Base-by-base conservation (phyloP, 2,888 invertebrate species). In the Sepiola atlantica region DNA sequence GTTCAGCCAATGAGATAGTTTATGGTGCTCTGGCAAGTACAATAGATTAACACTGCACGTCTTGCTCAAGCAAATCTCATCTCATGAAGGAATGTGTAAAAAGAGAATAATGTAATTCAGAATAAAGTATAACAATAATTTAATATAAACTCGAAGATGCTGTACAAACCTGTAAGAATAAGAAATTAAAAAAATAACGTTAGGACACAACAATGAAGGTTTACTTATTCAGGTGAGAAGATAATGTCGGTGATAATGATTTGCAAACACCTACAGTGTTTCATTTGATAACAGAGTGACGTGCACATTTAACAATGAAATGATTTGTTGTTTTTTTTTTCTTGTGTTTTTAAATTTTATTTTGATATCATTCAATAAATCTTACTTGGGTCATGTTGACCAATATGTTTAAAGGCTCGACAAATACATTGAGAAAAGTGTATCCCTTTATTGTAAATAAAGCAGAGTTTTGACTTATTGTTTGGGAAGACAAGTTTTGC, bases 41-140 rank as follows among this genome's bases (percentile, higher is more conserved):
- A n/a, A 77, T 77, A n/a, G 77, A n/a, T 77, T 77, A 77, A n/a
- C n/a, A n/a, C 77, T n/a, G 32, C n/a, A n/a, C 77, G 32, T 8
- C 77, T 32, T 77, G 77, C 32, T n/a, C n/a, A 77, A n/a, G n/a
- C 1, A 32, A 77, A 77, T 32, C 77, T 77, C n/a, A 77, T 77
- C 45, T 45, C 77, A 77, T 77, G 12, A 77, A 77, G 16, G 77
- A n/a, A 77, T 77, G 77, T 77, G 77, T 77, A n/a, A 77, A 77
- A 4, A n/a, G n/a, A 77, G n/a, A 20, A 77, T 77, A 77, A 77
- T 77, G 77, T n/a, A 77, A 77, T 77, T 77, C n/a, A 77, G n/a
- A n/a, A 77, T n/a, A 77, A 77, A 77, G 77, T 77, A n/a, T n/a
- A 77, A n/a, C 77, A 77, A 77, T 77, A n/a, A 77, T 77, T 77